Evolutionary conservation across 2,113 vertebrate genomes (phyloP), one percentile per base, ranked within the genome.

Genomic region (Microcebus jonahi): DNA sequence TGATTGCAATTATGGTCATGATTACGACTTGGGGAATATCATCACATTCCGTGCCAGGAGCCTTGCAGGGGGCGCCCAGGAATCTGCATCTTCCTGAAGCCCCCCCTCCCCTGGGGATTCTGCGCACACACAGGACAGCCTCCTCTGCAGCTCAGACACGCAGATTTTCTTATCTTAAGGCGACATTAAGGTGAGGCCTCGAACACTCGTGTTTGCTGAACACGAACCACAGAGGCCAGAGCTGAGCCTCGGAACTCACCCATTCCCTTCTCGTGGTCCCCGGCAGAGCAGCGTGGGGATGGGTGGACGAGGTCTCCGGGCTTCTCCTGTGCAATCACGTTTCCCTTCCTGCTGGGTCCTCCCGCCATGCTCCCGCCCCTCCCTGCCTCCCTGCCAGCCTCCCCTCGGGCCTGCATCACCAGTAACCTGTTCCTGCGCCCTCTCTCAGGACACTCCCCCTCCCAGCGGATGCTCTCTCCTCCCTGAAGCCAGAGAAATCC

Each of bases 181-280:
- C 0, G 0, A 15, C 6, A 18, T 20, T 2, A 31, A 36, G 0
- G 9, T 2, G 18, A 6, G 57, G 21, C 6, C 17, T 12, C 45
- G 34, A 59, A 23, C 36, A 10, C 0, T 0, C 0, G 0, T 0
- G 0, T 9, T 6, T 17, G 10, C 4, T 65, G 76, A 29, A 6
- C 0, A 0, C 11, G 21, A 18, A 23, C 18, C 14, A 31, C 36
- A 0, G 29, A 27, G 57, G 59, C 65, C n/a, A 31, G 27, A 1
- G 20, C 5, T 0, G 4, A 39, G 14, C 10, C 1, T 1, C 2
- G 0, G 2, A 55, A 53, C 8, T 5, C 15, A 39, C 18, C 5
- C 1, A 1, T 31, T 5, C 9, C n/a, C 0, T 29, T 39, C 42
- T 86, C 8, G 2, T 1, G 1, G 1, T 2, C 1, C 82, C 39